A percentile compares a stretch with the other conserved stretches of the same genome.
Conservation (phyloP, 1,140 invertebrate genomes). For the Leptopilina boulardi region DNA sequence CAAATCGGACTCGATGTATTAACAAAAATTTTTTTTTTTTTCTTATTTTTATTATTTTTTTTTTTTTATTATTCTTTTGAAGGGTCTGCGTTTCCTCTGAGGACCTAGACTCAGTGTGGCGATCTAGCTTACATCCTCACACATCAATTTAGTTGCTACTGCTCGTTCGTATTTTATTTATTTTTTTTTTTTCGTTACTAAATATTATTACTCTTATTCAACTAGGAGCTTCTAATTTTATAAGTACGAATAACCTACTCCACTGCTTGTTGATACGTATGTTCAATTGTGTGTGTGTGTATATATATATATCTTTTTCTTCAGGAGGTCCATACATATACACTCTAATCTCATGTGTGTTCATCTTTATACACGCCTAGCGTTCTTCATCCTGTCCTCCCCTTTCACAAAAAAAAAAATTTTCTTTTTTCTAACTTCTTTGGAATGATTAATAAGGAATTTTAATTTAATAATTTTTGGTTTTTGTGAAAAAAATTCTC, state of each 20-base stretch:
- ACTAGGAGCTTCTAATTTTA: conserved; percentile 53
- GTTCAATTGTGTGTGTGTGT: conserved; percentile 24
- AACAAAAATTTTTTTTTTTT: conserved; percentile 38
- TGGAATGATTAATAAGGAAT: neutral
- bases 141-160: conserved; percentile 69
- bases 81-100: conserved; percentile 63
- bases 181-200: conserved; percentile 47
- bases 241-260: conserved; percentile 59
- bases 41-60: conserved; percentile 21
- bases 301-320: conserved; percentile 33
- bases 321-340: conserved; percentile 21
- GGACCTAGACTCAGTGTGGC: conserved; percentile 66
- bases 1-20: conserved; percentile 40
- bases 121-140: conserved; percentile 70
- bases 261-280: conserved; percentile 57
- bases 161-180: conserved; percentile 55
- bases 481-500: no score
- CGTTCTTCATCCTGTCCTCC: conserved; percentile 25
- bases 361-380: conserved; percentile 32
- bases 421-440: neutral
- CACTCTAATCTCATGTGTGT: conserved; percentile 26
- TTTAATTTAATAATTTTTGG: no score
- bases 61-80: conserved; percentile 48
- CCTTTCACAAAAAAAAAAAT: neutral
- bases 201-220: conserved; percentile 55